These are phyloP conservation scores for Drosophila koepferae DNA, from an alignment of 2,888 invertebrate genomes.

Conservation along the genomic window DNA sequence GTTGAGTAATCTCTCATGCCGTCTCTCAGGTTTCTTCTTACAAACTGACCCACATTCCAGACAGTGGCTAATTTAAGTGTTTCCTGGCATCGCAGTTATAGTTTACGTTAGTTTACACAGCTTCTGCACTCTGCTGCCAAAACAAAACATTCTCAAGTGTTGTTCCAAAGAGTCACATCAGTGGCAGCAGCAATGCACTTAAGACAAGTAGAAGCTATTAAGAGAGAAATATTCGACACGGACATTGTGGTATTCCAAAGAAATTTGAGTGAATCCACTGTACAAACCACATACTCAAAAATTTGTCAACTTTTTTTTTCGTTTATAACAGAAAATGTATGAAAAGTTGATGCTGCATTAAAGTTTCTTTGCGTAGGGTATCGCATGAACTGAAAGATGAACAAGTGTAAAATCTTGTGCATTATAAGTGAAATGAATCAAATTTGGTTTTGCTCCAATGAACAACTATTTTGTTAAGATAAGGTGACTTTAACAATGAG, in stretches of 20 bases:
- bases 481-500: not conserved
- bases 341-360: constrained; percentile 54
- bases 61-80: constrained; percentile 77
- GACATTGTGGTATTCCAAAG: constrained; percentile 52
- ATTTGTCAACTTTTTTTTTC: constrained; percentile 22
- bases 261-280: constrained; percentile 62
- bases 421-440: not conserved
- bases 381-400: not conserved
- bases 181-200: constrained; percentile 38
- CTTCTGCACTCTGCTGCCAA: constrained; percentile 73
- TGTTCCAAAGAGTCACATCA: constrained; percentile 40
- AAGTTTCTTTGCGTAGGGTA: constrained; percentile 4
- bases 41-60: constrained; percentile 75
- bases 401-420: constrained; percentile 6
- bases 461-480: not conserved
- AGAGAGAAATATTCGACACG: constrained; percentile 63
- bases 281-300: constrained; percentile 25
- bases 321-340: constrained; percentile 53
- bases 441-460: not conserved
- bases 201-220: constrained; percentile 68
- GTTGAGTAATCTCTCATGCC: constrained; percentile 75
- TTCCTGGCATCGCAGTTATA: constrained; percentile 78
- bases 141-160: constrained; percentile 73
- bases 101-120: constrained; percentile 76
- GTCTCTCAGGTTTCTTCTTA: constrained; percentile 68